These are phyloP conservation scores for Tubulanus polymorphus DNA, from an alignment of 2,888 invertebrate species.

Conservation along the genomic window DNA sequence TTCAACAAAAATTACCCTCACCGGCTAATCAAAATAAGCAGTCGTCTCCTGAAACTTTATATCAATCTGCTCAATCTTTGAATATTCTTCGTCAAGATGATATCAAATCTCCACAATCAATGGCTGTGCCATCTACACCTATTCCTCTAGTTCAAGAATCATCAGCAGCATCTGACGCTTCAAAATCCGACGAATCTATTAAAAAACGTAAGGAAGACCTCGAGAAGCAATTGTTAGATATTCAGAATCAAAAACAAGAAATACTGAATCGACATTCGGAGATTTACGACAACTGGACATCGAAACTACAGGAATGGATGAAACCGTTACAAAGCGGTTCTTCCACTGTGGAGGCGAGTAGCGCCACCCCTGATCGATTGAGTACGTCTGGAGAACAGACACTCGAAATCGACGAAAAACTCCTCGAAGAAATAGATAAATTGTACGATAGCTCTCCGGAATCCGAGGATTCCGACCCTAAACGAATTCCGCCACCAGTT, in stretches of 20 bases:
- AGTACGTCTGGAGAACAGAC: background rate
- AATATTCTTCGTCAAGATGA: no score
- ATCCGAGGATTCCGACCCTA: background rate
- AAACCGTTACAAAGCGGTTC: background rate
- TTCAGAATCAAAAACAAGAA: conserved; percentile 35
- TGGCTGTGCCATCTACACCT: no score
- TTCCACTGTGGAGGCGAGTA: background rate
- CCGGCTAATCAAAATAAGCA: no score
- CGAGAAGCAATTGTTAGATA: conserved; percentile 28
- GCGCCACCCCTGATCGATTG: background rate
- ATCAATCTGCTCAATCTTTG: no score
- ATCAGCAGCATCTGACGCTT: no score
- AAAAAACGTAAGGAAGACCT: conserved; percentile 29
- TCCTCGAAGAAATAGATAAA: background rate
- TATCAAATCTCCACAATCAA: no score
- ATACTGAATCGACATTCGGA: background rate
- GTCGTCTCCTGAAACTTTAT: no score
- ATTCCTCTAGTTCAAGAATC: no score
- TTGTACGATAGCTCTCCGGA: conserved; percentile 3
- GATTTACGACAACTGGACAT: background rate
- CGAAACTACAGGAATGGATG: background rate
- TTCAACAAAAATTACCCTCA: no score
- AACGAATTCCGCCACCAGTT: background rate
- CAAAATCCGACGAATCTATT: conserved; percentile 14
- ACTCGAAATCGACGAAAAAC: conserved; percentile 1